These are phyloP conservation scores for Brachypterus glaber DNA, from an alignment of 2,888 invertebrate species.

Conservation along the genomic window DNA sequence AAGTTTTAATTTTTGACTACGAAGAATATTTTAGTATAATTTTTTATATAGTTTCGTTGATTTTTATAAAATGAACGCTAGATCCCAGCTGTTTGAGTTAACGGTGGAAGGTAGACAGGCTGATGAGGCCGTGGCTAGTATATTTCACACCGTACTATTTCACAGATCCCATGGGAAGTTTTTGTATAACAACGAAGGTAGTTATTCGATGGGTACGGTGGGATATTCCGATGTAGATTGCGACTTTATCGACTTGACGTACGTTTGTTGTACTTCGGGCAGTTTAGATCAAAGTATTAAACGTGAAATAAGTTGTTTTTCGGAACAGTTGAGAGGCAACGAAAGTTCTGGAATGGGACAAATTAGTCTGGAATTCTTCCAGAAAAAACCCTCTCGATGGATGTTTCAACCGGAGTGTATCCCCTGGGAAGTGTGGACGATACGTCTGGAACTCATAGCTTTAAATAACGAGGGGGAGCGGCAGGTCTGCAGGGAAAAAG, in stretches of 20 bases:
- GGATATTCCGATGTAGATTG: slow-evolving; percentile 96
- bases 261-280: slow-evolving; percentile 88
- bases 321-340: slow-evolving; percentile 65
- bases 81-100: slow-evolving; percentile 70
- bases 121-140: slow-evolving; percentile 82
- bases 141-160: slow-evolving; percentile 87
- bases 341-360: slow-evolving; percentile 62
- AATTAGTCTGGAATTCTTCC: slow-evolving; percentile 92
- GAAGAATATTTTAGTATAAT: not conserved
- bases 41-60: not conserved
- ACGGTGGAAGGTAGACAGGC: slow-evolving; percentile 85
- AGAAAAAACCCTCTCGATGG: slow-evolving; percentile 84
- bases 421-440: slow-evolving; percentile 98
- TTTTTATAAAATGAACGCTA: slow-evolving; percentile 59
- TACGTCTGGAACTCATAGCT: slow-evolving; percentile 80
- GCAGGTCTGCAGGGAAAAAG: slow-evolving; percentile 77
- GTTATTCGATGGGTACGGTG: slow-evolving; percentile 91
- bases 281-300: slow-evolving; percentile 61
- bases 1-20: not conserved
- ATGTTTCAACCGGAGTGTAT: slow-evolving; percentile 83
- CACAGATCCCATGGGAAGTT: slow-evolving; percentile 89
- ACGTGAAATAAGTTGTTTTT: slow-evolving; percentile 68
- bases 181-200: slow-evolving; percentile 85
- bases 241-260: slow-evolving; percentile 95
- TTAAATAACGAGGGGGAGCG: slow-evolving; percentile 80